Base-by-base conservation (phyloP, 2,797 vertebrate genomes). In the Taeniopygia guttata region DNA sequence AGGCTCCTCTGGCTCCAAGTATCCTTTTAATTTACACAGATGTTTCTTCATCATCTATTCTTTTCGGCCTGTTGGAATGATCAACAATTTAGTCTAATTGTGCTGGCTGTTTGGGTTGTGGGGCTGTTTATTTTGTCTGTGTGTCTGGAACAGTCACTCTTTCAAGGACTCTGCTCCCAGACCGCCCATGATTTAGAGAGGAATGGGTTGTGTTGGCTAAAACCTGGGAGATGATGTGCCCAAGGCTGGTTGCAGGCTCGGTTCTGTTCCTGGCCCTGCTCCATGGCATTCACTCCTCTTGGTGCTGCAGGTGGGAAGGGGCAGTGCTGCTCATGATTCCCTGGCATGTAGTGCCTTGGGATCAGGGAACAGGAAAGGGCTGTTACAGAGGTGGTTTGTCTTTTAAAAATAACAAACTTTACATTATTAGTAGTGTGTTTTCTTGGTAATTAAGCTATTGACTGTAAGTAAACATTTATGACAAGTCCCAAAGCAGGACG, bases 1-100 rank as follows among this genome's bases (percentile, higher is more conserved):
- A 77, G 87, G 63, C 72, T 95, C 84, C 91, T 92, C 86, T 93
- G 92, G 81, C 83, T 95, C 52, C 55, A 83, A 94, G 89, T 91
- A 59, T 75, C 74, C 56, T 89, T 93, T 91, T 91, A 94, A 95
- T 95, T 94, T 96, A 93, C 91, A 92, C 95, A 95, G 95, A 94
- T 95, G 93, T 96, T 96, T 93, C 96, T 96, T 90, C 93, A 94
- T 94, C 87, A 88, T 95, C 96, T 92, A 91, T 97, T 97, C 93
- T 96, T 95, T 90, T 90, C 22, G 59, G 95, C 77, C 94, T 67
- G 30, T 92, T 94, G 96, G 97, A 97, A 97, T 95, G 96, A 97
- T 96, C 96, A 97, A 97, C 97, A 97, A 78, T 97, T 97, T 97
- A 97, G 96, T 97, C 97, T 97, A 92, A 96, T 96, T 93, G 93